These are phyloP conservation scores for Molanna angustata DNA, from an alignment of 2,888 invertebrate species.

Conservation along the genomic window DNA sequence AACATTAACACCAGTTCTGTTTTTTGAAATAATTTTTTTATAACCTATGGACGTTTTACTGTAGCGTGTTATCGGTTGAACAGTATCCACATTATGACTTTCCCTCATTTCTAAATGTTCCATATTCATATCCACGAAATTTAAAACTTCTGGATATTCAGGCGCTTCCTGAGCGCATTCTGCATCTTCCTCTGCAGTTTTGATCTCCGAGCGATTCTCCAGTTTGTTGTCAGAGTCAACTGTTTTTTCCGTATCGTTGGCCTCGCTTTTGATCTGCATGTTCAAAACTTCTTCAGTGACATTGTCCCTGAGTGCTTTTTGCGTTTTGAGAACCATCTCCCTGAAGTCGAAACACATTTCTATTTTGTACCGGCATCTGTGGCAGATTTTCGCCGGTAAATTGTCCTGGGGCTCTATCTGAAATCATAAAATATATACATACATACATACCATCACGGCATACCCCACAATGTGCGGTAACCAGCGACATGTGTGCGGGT, in stretches of 20 bases:
- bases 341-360: conserved; percentile 28
- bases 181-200: conserved; percentile 2
- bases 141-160: neutral
- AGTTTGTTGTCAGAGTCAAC: neutral
- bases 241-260: neutral
- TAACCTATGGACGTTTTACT: too few relatives aligned
- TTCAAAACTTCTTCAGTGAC: conserved; percentile 9
- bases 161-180: neutral
- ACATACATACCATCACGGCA: too few relatives aligned
- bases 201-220: neutral
- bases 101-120: too few relatives aligned
- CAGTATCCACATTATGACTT: too few relatives aligned
- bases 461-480: too few relatives aligned
- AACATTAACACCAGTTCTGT: too few relatives aligned
- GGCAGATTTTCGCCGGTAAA: conserved; percentile 29
- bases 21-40: too few relatives aligned
- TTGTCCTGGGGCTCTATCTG: conserved; percentile 22
- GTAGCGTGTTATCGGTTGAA: too few relatives aligned
- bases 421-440: conserved; percentile 19
- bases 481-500: too few relatives aligned
- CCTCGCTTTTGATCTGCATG: neutral
- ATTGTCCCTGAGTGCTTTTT: conserved; percentile 24
- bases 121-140: neutral
- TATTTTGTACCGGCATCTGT: conserved; percentile 29
- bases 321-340: conserved; percentile 26